Evolutionary conservation across 1,140 invertebrate species (phyloP).

Genomic region (Danaus melanippus): DNA sequence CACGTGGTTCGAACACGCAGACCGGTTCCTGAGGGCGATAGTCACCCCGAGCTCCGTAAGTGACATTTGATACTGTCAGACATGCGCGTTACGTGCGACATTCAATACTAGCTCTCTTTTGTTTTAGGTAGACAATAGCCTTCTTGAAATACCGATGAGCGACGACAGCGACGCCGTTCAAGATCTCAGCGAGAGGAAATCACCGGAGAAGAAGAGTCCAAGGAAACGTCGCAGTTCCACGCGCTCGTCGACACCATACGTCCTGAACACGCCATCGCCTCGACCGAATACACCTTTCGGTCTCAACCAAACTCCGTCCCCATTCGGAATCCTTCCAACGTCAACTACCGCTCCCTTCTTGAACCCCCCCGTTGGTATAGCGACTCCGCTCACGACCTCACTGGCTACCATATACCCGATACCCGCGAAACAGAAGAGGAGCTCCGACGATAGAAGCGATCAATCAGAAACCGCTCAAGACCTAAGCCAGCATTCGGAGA

Average conservation of each 20-base stretch:
- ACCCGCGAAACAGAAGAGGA: slow-evolving; percentile 61
- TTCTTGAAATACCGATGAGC: slow-evolving; percentile 60
- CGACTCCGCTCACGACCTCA: slow-evolving; percentile 57
- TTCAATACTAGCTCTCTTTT: slow-evolving; percentile 29
- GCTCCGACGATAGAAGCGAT: slow-evolving; percentile 43
- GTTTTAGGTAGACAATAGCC: slow-evolving; percentile 57
- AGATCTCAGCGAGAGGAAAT: slow-evolving; percentile 59
- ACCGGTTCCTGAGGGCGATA: slow-evolving; percentile 70
- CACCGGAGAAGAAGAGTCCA: slow-evolving; percentile 63
- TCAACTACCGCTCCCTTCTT: slow-evolving; percentile 51
- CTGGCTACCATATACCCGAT: slow-evolving; percentile 58
- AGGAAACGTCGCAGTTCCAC: slow-evolving; percentile 62
- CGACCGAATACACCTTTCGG: slow-evolving; percentile 59
- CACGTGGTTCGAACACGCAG: slow-evolving; percentile 71
- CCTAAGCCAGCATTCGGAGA: slow-evolving; percentile 59
- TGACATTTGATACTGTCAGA: slow-evolving; percentile 40
- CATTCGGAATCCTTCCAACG: slow-evolving; percentile 55
- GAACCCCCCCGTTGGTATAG: slow-evolving; percentile 57
- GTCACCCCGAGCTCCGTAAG: slow-evolving; percentile 69
- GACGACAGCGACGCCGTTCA: slow-evolving; percentile 65
- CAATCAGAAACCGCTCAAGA: slow-evolving; percentile 55
- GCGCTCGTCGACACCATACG: slow-evolving; percentile 60
- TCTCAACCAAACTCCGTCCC: slow-evolving; percentile 41
- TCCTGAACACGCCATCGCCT: slow-evolving; percentile 65
- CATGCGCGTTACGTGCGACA: slow-evolving; percentile 30